These are phyloP conservation scores for Loripinus fragilis DNA, from an alignment of 2,888 invertebrate species.

Conservation along the genomic window DNA sequence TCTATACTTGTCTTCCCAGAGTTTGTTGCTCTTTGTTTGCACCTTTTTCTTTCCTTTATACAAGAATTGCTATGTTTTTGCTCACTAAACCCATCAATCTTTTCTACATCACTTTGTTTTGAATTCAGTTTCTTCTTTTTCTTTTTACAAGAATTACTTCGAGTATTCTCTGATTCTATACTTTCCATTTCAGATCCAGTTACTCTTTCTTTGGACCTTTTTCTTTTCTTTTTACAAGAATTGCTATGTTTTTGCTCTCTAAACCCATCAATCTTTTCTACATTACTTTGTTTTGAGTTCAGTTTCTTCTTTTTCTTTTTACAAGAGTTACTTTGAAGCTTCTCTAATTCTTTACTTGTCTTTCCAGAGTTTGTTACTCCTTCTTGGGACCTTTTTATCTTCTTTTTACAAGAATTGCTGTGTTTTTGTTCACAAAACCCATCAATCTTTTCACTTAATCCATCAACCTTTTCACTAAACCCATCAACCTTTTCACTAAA, in stretches of 20 bases:
- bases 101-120: no score
- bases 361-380: not conserved
- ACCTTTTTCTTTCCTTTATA: slow-evolving; percentile 11
- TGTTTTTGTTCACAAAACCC: not conserved
- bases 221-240: slow-evolving; percentile 13
- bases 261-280: no score
- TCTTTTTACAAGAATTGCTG: slow-evolving; percentile 12
- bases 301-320: not conserved
- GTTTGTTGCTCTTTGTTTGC: not conserved
- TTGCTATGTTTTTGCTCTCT: not conserved
- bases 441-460: no score
- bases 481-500: no score
- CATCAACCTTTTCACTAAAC: no score
- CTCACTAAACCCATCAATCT: no score
- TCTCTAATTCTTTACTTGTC: no score
- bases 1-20: not conserved
- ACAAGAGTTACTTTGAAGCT: no score
- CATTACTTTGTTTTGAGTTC: not conserved
- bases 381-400: not conserved
- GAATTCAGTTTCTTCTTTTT: not conserved
- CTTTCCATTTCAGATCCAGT: not conserved
- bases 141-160: not conserved
- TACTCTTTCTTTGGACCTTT: not conserved
- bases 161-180: not conserved
- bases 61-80: not conserved